Conservation (phyloP, 37 sponge, comb jelly and placozoan genomes). For the Eunapius fragilis region DNA sequence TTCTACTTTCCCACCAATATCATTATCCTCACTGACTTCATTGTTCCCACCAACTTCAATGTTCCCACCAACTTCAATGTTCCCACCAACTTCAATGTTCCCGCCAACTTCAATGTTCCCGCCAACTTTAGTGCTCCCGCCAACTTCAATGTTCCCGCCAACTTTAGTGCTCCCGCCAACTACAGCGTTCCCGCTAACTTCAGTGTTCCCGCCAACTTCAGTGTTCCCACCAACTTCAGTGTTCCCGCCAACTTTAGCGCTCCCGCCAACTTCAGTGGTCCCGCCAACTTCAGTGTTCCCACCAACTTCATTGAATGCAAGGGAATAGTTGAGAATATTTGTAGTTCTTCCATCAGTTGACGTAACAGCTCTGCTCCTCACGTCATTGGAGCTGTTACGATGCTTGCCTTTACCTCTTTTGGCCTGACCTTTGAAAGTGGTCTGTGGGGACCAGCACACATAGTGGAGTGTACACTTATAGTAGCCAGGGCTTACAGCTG, state of each 20-base stretch:
- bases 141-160: background rate
- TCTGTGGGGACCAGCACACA: background rate
- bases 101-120: background rate
- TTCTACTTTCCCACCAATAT: background rate
- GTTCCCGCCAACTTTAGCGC: background rate
- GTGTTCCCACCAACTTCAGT: background rate
- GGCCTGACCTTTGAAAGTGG: background rate
- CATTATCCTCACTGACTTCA: background rate
- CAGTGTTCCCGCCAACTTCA: background rate
- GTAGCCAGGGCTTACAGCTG: background rate
- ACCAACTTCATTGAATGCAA: background rate
- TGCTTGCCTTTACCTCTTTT: background rate
- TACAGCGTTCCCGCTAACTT: background rate
- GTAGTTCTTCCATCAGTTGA: background rate
- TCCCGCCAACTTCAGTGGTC: background rate
- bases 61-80: background rate
- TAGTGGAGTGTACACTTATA: background rate
- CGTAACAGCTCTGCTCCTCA: background rate
- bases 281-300: background rate
- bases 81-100: background rate
- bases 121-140: background rate
- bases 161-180: background rate
- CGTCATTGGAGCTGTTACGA: background rate
- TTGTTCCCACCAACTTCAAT: background rate
- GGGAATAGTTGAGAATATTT: background rate